Evolutionary conservation across 1,140 invertebrate genomes (phyloP), one percentile per base, ranked within the genome.

Genomic region (Magallana angulata): DNA sequence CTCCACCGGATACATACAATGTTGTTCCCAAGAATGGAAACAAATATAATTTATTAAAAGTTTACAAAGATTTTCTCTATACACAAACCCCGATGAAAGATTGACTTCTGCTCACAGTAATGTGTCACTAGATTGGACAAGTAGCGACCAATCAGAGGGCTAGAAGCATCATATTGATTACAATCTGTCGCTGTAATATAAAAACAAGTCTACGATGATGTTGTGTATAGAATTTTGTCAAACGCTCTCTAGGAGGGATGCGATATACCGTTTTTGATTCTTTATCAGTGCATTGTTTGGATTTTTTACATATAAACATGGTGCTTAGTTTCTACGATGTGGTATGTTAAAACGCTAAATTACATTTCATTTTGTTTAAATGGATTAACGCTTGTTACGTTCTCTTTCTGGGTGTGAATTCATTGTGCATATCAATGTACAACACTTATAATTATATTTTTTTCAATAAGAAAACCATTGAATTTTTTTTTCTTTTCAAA

Each of bases 41-140:
- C 2, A 48, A 48, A 24, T 0, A 24, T 5, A 48, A 48, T 48
- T 48, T 5, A 48, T 48, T 48, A 48, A 2, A 24, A 48, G 2
- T 48, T 48, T 48, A 48, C 36, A 48, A 48, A 48, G 36, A 48
- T 48, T 48, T 48, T 48, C 36, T 48, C 36, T 48, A 48, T 48
- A 2, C 36, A 8, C 0, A 71, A 71, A 1, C 11, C 64, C 18
- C 18, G 18, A 24, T 71, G 64, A 71, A 12, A 76, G 30, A 12
- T 76, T 12, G 60, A 64, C 60, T n/a, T n/a, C 16, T 18, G 16
- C 18, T 76, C 68, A 76, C 14, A 12, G 7, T 11, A 30, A 30
- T 76, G 14, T 76, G 36, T 76, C 68, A 2, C 36, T 48, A 76
- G 68, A 76, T 76, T 76, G 68, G 68, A 76, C 68, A 76, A 76